Evolutionary conservation across 2,888 invertebrate genomes (phyloP).

Genomic region (Scelioninae gen. 1): DNA sequence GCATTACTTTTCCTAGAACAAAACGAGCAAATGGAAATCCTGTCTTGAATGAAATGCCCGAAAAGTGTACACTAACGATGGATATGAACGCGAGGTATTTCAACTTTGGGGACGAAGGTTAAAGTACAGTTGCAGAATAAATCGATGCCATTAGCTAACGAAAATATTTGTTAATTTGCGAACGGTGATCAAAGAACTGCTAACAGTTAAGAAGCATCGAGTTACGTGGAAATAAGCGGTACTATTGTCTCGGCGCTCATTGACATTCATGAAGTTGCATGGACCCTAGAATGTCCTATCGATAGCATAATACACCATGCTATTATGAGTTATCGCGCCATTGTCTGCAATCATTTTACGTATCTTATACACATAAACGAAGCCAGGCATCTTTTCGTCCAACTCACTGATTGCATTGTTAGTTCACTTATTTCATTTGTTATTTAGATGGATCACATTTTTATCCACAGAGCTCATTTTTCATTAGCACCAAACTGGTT

Average conservation of each 20-base stretch:
- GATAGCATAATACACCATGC: slow-evolving; percentile 81
- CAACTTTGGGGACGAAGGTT: slow-evolving; percentile 20
- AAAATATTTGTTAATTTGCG: slow-evolving; percentile 58
- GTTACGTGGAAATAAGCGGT: slow-evolving; percentile 59
- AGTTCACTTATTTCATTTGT: slow-evolving; percentile 36
- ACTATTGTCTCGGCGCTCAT: slow-evolving; percentile 79
- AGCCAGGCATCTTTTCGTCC: slow-evolving; percentile 30
- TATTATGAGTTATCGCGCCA: slow-evolving; percentile 83
- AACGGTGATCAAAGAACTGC: slow-evolving; percentile 42
- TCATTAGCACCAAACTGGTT: slow-evolving; percentile 5
- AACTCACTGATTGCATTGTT: slow-evolving; percentile 46
- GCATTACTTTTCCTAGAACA: slow-evolving; percentile 38
- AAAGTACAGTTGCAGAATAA: slow-evolving; percentile 30
- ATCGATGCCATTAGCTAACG: slow-evolving; percentile 17
- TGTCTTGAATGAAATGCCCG: too few relatives aligned
- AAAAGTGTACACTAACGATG: background rate
- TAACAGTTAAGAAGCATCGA: slow-evolving; percentile 47
- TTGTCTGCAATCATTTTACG: slow-evolving; percentile 76
- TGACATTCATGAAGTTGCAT: slow-evolving; percentile 79
- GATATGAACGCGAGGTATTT: too few relatives aligned
- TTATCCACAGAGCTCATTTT: background rate
- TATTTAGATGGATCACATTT: slow-evolving; percentile 28
- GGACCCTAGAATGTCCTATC: slow-evolving; percentile 78
- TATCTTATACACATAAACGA: slow-evolving; percentile 55
- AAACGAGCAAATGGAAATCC: slow-evolving; percentile 35